These are phyloP conservation scores for Xiphias gladius DNA, from an alignment of 2,113 vertebrate species.

Conservation along the genomic window DNA sequence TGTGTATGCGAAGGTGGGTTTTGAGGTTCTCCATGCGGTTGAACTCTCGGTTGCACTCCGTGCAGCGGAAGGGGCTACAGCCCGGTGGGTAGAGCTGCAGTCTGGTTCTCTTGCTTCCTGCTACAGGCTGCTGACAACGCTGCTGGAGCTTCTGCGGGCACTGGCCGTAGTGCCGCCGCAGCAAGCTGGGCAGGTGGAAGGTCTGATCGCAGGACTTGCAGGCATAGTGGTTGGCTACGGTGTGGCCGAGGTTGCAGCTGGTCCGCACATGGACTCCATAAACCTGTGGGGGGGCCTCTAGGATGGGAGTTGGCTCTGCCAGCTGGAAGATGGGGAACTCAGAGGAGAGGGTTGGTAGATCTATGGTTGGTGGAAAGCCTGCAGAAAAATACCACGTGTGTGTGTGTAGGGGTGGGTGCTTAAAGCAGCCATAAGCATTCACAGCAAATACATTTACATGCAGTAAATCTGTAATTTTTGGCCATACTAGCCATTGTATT, in stretches of 20 bases:
- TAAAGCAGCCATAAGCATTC: not conserved
- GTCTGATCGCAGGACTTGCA: constrained; percentile 79
- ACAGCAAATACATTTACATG: not conserved
- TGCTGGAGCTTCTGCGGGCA: constrained; percentile 76
- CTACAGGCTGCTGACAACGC: constrained; percentile 26
- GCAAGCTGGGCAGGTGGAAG: constrained; percentile 76
- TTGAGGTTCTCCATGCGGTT: constrained; percentile 85
- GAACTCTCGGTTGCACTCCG: constrained; percentile 80
- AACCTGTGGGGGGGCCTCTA: constrained; percentile 46
- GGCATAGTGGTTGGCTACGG: constrained; percentile 18
- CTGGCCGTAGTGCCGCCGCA: constrained; percentile 76
- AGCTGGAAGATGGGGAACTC: constrained; percentile 68
- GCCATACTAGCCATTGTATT: not conserved
- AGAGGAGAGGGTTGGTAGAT: constrained; percentile 45
- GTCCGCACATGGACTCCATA: constrained; percentile 53
- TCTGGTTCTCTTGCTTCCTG: constrained; percentile 45
- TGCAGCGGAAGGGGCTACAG: constrained; percentile 81
- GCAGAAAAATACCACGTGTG: not conserved
- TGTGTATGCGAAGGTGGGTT: constrained; percentile 84
- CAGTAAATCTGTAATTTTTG: not conserved
- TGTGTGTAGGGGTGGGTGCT: not conserved
- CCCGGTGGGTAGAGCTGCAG: constrained; percentile 79
- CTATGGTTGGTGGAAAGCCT: constrained; percentile 41
- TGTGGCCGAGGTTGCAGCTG: constrained; percentile 23
- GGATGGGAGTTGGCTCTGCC: constrained; percentile 36